phyloP scores from a whole-genome alignment of 2,797 vertebrate species.

The Hippocampus kuda region DNA sequence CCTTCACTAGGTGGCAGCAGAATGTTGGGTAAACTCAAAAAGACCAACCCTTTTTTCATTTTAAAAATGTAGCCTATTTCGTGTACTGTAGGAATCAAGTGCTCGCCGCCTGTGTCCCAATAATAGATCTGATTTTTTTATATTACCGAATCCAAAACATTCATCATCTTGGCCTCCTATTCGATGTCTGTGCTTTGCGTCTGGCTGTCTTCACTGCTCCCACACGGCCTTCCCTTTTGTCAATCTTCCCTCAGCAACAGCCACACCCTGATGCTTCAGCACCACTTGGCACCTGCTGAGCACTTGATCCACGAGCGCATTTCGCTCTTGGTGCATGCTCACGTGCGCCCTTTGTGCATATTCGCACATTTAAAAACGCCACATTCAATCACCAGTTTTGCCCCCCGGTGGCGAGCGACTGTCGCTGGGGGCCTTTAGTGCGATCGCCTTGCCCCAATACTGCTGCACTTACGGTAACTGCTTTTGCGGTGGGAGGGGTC shows the following conservation, averaged over 20 bases:
- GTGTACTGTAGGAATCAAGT: neutral
- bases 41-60: neutral
- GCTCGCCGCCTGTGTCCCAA: neutral
- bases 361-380: neutral
- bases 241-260: constrained; percentile 55
- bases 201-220: constrained; percentile 1
- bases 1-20: neutral
- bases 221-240: neutral
- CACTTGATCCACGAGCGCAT: neutral
- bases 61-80: neutral
- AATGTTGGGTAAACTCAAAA: neutral
- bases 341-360: neutral
- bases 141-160: neutral
- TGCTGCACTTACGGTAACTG: constrained; percentile 47
- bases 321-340: neutral
- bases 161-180: neutral
- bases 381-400: neutral
- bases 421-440: neutral
- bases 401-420: neutral
- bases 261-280: constrained; percentile 46
- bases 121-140: neutral
- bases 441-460: constrained; percentile 26
- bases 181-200: constrained; percentile 9
- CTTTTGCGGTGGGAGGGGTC: constrained; percentile 41
- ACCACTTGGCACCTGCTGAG: neutral